Conservation (phyloP, 2,888 invertebrate species). For the Epinotia bilunana region DNA sequence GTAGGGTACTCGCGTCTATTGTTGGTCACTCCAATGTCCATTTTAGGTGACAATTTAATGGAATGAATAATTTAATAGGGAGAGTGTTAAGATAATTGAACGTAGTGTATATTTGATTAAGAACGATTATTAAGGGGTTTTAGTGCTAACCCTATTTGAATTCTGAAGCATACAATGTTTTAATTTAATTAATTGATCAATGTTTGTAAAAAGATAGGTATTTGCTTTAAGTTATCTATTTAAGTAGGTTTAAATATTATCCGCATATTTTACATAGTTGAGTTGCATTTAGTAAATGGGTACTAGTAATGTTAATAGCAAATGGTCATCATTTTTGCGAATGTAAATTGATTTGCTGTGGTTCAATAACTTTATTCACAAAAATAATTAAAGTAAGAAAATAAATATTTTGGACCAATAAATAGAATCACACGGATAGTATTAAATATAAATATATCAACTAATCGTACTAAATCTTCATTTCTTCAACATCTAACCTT, state of each 20-base stretch:
- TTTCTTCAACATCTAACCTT: constrained; percentile 60
- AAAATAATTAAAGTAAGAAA: not conserved
- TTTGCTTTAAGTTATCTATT: too few species aligned
- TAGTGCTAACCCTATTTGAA: constrained; percentile 20
- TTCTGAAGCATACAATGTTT: not conserved
- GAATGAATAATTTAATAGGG: constrained; percentile 71
- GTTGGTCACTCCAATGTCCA: constrained; percentile 67
- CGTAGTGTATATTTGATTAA: constrained; percentile 45
- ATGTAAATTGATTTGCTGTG: not conserved
- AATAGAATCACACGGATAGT: not conserved
- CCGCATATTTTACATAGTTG: too few species aligned
- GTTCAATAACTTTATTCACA: not conserved
- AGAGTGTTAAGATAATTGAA: constrained; percentile 48
- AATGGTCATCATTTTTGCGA: not conserved
- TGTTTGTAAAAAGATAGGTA: not conserved
- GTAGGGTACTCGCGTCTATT: constrained; percentile 62
- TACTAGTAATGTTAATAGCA: not conserved
- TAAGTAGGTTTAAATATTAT: too few species aligned
- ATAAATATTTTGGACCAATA: not conserved
- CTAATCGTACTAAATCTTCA: constrained; percentile 32
- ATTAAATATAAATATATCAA: not conserved
- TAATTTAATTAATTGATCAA: constrained; percentile 3
- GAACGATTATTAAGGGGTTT: constrained; percentile 36
- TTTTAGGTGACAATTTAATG: constrained; percentile 60
- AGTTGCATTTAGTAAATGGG: not conserved